Conservation (phyloP, 2,797 vertebrate genomes). For the Moxostoma hubbsi region DNA sequence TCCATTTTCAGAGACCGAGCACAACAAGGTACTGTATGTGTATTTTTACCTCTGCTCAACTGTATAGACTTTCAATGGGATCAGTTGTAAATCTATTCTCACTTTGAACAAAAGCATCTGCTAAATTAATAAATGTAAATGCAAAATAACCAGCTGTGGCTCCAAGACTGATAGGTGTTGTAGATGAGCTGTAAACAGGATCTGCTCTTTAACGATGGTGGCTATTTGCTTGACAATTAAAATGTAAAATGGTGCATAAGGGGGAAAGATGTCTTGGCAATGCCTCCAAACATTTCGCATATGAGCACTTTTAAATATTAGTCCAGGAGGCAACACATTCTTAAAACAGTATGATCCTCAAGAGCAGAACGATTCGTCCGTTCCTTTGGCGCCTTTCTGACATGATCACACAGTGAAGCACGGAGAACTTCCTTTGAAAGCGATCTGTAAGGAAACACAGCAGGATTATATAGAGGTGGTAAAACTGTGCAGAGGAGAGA, state of each 20-base stretch:
- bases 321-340: too few relatives aligned
- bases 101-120: not conserved
- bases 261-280: too few relatives aligned
- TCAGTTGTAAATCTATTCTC: not conserved
- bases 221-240: too few relatives aligned
- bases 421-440: not conserved
- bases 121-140: conserved; percentile 2
- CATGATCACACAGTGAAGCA: not conserved
- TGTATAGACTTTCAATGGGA: not conserved
- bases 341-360: too few relatives aligned
- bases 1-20: not conserved
- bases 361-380: not conserved
- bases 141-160: not conserved
- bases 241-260: too few relatives aligned
- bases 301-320: too few relatives aligned
- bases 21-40: not conserved
- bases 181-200: not conserved
- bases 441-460: not conserved
- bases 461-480: not conserved
- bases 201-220: not conserved
- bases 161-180: not conserved
- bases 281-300: too few relatives aligned
- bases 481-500: not conserved
- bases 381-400: conserved; percentile 21
- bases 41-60: not conserved